phyloP scores from a whole-genome alignment of 2,113 vertebrate species.

The Limnothrissa miodon region DNA sequence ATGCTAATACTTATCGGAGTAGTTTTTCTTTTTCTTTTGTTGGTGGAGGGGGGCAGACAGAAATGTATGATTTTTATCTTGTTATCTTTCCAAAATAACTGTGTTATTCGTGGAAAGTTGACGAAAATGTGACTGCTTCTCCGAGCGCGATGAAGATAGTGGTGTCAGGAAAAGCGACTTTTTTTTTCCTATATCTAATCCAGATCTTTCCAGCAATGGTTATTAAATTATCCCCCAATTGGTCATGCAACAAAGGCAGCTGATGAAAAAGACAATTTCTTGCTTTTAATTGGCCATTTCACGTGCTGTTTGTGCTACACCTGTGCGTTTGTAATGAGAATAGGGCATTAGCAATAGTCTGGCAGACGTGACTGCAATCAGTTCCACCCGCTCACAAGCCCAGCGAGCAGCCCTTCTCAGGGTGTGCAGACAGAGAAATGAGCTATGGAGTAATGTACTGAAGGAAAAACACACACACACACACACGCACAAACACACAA shows the following conservation, averaged over 20 bases:
- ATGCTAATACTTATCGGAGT: neutral
- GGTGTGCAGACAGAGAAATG: slow-evolving; percentile 24
- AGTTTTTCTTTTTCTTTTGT: neutral
- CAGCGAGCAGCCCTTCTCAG: slow-evolving; percentile 29
- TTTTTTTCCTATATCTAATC: slow-evolving; percentile 81
- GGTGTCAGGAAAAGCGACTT: slow-evolving; percentile 79
- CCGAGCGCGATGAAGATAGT: slow-evolving; percentile 72
- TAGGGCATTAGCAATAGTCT: slow-evolving; percentile 85
- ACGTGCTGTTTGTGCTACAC: slow-evolving; percentile 84
- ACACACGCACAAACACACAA: neutral
- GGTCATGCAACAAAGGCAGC: slow-evolving; percentile 88
- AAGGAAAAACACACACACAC: neutral
- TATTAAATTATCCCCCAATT: slow-evolving; percentile 95
- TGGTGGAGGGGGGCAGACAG: neutral
- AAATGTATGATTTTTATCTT: neutral
- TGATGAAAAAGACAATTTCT: slow-evolving; percentile 92
- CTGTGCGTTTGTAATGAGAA: slow-evolving; percentile 91
- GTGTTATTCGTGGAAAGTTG: neutral
- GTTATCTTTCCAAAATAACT: neutral
- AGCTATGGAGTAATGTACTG: slow-evolving; percentile 17
- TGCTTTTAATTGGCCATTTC: slow-evolving; percentile 95
- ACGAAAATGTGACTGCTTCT: slow-evolving; percentile 48
- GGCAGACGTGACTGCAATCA: slow-evolving; percentile 84
- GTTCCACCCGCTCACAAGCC: slow-evolving; percentile 61
- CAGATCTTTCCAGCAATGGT: slow-evolving; percentile 80